Percentiles rank a stretch among this genome's conserved stretches.
These are phyloP conservation scores for Aphelinus atriplicis DNA, from an alignment of 1,140 invertebrate genomes.

Conservation along the genomic window DNA sequence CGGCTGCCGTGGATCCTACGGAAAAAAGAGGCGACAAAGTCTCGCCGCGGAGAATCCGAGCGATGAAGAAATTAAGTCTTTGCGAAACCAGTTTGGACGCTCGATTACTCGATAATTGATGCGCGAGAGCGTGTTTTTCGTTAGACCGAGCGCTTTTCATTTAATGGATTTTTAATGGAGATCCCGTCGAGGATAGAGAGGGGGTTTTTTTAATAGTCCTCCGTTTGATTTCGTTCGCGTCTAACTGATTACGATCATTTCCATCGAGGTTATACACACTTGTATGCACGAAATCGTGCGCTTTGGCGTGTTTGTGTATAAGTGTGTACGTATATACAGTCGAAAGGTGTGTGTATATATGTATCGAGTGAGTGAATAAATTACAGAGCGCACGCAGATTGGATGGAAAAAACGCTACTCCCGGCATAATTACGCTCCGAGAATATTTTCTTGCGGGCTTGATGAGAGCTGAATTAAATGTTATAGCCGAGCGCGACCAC, in stretches of 20 bases:
- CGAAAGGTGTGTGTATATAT: background rate
- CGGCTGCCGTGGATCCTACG: too few relatives aligned
- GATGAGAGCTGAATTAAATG: too few relatives aligned
- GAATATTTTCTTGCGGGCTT: too few relatives aligned
- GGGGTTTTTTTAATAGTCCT: background rate
- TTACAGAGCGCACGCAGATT: too few relatives aligned
- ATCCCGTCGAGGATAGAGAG: background rate
- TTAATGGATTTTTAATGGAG: conserved; percentile 29
- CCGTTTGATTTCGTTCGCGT: background rate
- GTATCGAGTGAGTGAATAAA: background rate
- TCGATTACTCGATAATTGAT: conserved; percentile 13
- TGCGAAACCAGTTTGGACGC: background rate
- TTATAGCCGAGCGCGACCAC: too few relatives aligned
- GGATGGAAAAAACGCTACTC: too few relatives aligned
- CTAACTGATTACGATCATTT: conserved; percentile 1
- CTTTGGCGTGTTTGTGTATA: too few relatives aligned
- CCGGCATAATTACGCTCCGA: too few relatives aligned
- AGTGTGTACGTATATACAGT: too few relatives aligned
- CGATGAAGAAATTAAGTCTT: conserved; percentile 28
- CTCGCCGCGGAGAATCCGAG: background rate
- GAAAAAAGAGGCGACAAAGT: background rate
- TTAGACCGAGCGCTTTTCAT: background rate
- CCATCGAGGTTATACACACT: background rate
- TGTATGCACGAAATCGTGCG: too few relatives aligned
- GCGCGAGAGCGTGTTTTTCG: background rate